Base-by-base conservation (phyloP, 1,140 invertebrate genomes). In the Leptoteleia sp. region DNA sequence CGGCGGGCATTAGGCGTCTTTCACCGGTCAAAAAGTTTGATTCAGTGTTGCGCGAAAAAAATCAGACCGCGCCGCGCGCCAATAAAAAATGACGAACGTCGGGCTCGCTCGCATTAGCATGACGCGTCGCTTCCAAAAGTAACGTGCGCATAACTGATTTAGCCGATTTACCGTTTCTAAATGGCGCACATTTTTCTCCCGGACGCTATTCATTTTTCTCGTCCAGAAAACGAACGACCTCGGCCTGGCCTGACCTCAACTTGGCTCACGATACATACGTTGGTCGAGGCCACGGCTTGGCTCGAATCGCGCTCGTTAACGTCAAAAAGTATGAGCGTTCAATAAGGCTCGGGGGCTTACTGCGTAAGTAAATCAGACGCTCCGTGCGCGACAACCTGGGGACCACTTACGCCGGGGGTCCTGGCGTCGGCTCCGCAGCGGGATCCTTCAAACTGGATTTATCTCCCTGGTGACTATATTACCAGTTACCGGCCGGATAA, bases 281-380 rank as follows among this genome's bases (percentile, higher is more conserved):
- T 37, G 37, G 48, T 65, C 59, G 55, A 54, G 59, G 54, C 54
- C 71, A 55, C 25, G 45, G 57, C 57, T 79, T 73, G 75, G 67
- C 79, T 61, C 67, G 47, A 48, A 75, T 75, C 61, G 47, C n/a
- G n/a, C n/a, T n/a, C 38, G 81, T 86, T 86, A 86, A 85, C 54
- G 81, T 84, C 82, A 81, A 79, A 81, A 82, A 71, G 64, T 65
- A 84, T 81, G 83, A 84, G 79, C 80, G 83, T 85, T 83, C 80
- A 83, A 85, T 84, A 83, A 80, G 47, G 38, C 65, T 64, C 55
- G 45, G 17, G 54, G n/a, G 54, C 43, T 62, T 35, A 52, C 67
- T 35, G n/a, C n/a, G n/a, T n/a, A n/a, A n/a, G n/a, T n/a, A n/a
- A n/a, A n/a, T n/a, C n/a, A n/a, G n/a, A n/a, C n/a, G n/a, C n/a